Evolutionary conservation across 2,888 invertebrate genomes (phyloP).

Genomic region (Aphodius granarius): DNA sequence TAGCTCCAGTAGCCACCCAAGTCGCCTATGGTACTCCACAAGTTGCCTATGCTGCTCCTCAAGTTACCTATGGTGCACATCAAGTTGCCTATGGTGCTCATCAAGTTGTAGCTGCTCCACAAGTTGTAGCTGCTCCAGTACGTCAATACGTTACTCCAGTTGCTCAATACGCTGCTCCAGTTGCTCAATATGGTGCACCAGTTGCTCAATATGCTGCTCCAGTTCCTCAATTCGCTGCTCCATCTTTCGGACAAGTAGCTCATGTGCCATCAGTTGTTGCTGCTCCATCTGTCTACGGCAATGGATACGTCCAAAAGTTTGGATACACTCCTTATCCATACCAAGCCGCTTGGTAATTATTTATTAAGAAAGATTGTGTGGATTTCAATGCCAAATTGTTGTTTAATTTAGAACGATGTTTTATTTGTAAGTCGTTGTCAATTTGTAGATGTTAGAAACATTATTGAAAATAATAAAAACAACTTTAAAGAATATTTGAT

Average conservation of each 20-base stretch:
- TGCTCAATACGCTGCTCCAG: constrained; percentile 10
- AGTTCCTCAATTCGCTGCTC: neutral
- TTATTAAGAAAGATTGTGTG: neutral
- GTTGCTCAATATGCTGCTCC: neutral
- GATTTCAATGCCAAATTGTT: neutral
- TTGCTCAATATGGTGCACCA: neutral
- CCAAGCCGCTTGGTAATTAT: neutral
- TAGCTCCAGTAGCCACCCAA: neutral
- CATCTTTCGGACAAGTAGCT: neutral
- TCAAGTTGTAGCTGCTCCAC: neutral
- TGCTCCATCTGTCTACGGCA: neutral
- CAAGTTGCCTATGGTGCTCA: constrained; percentile 1
- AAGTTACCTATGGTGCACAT: neutral
- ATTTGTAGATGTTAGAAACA: neutral
- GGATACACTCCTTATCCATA: neutral
- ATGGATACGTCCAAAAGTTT: neutral
- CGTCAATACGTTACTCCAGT: constrained; percentile 4
- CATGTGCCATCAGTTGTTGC: neutral
- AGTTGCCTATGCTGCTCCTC: constrained; percentile 9
- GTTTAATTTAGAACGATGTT: neutral
- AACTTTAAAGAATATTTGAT: too few species aligned
- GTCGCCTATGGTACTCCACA: neutral
- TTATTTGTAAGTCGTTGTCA: neutral
- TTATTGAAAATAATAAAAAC: neutral
- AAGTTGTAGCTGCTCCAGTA: constrained; percentile 11